Base-by-base conservation (phyloP, 2,113 vertebrate species). In the Colossoma macropomum region DNA sequence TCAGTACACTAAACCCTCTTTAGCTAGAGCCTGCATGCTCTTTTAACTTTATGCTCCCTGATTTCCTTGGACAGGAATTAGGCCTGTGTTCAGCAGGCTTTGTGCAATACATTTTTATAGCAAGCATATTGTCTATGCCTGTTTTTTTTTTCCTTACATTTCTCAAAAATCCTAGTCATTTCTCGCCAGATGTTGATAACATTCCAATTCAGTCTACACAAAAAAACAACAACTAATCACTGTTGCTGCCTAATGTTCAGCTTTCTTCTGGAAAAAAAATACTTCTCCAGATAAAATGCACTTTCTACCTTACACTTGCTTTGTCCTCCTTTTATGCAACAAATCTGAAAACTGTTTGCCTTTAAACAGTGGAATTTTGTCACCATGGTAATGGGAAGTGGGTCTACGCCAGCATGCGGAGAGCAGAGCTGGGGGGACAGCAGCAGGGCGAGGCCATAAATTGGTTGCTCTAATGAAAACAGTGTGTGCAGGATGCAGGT, bases 331-430 rank as follows among this genome's bases (percentile, higher is more conserved):
- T 56, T 41, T 19, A 45, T 23, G 66, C 34, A 69, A 38, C 66
- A 90, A 93, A 93, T 92, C 91, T 92, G 92, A 89, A 89, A 94
- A 93, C 92, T 90, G 88, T 94, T 95, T 95, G 94, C 93, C 94
- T 94, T 94, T 93, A 94, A 95, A 94, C 93, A 87, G 92, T 89
- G 93, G 91, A 92, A 93, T 92, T 88, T 87, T 91, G 93, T 95
- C 95, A 94, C 94, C 92, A 93, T 91, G 92, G 93, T 93, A 95
- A 96, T 93, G 94, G 95, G 94, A 95, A 94, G 92, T 93, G 90
- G 32, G 94, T 87, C 89, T 92, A 91, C 90, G 85, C 86, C 86
- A 91, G 25, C 66, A 79, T 84, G 38, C 30, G 21, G 54, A 92
- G 90, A 85, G 91, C 79, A 69, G 75, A 89, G 86, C 81, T 85